Evolutionary conservation across 2,113 vertebrate species (phyloP), one percentile per base, ranked within the genome.

Genomic region (Antennarius striatus): DNA sequence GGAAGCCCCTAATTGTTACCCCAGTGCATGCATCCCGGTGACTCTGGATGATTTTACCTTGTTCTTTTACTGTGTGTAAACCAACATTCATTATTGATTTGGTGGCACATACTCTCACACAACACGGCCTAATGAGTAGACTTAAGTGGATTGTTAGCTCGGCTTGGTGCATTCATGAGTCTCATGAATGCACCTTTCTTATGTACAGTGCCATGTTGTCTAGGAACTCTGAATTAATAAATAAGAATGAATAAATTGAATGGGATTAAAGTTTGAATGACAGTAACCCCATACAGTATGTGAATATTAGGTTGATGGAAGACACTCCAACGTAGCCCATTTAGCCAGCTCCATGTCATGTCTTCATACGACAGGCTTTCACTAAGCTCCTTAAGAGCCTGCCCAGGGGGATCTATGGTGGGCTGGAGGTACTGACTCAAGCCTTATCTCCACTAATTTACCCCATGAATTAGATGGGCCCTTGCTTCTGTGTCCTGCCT

Each of bases 341-440:
- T 92, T 92, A 91, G 79, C 75, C 80, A 81, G 90, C 79, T 92
- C 88, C 83, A 88, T 91, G 89, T 87, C 86, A 91, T 80, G 89
- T 92, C 90, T 92, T 91, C 86, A 88, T 91, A 79, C 79, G 77
- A 84, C 86, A 88, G 84, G 88, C 90, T 92, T 92, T 92, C 85
- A 88, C 90, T 93, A 92, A 93, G 92, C 91, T 92, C 76, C 89
- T 92, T 93, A 93, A 92, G 88, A 91, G 89, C 78, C 83, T 84
- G 86, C 87, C 92, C 90, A 15, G 79, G 89, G 42, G 91, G 91
- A 91, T 91, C 88, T 75, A 73, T 90, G 88, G 88, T 77, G 84
- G 89, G 90, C 86, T 86, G 72, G 77, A 89, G 89, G 89, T 87
- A 83, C 86, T 81, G 85, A 88, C 89, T 90, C 71, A 81, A 84